Evolutionary conservation across 2,113 vertebrate genomes (phyloP), one percentile per base, ranked within the genome.

Genomic region (Sebastes fasciatus): DNA sequence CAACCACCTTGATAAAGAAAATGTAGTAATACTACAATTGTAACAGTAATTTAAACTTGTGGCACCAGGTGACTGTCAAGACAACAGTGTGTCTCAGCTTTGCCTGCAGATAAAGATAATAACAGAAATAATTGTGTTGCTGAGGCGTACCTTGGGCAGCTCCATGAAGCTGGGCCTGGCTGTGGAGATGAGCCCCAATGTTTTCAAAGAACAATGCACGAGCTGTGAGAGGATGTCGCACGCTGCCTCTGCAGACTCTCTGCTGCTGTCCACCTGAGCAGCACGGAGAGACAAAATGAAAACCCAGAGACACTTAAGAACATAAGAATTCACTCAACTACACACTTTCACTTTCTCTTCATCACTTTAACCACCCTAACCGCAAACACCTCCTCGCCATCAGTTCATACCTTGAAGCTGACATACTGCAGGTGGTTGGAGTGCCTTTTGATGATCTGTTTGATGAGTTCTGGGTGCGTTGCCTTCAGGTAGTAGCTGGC

Each of bases 131-230:
- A 69, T 46, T 8, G 51, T 63, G 10, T 49, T 61, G 16, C 46
- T n/a, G 54, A 57, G n/a, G 26, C 80, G 72, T 95, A 99, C 98
- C 97, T 98, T 98, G 76, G 98, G 97, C 93, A 99, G 95, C 94
- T 99, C 97, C 97, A 99, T 98, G 94, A 99, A 98, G 93, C 98
- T 99, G 90, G 98, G 98, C 68, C 97, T 96, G 79, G 98, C 98
- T 49, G 98, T 99, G 84, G 98, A 99, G 94, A 99, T 98, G 85
- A 99, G 96, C 80, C 97, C 97, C 81, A 99, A 93, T 40, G 97
- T 99, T 94, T 99, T 99, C 81, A 99, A 93, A 80, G 97, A 99
- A 73, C 97, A 99, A 34, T 99, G 98, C 76, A 99, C 97, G 54
- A 99, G 97, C 86, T 98, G 97, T 1, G 97, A 99, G 71, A 99